Evolutionary conservation across 2,113 vertebrate species (phyloP).

Genomic region (Poeciliopsis retropinna): DNA sequence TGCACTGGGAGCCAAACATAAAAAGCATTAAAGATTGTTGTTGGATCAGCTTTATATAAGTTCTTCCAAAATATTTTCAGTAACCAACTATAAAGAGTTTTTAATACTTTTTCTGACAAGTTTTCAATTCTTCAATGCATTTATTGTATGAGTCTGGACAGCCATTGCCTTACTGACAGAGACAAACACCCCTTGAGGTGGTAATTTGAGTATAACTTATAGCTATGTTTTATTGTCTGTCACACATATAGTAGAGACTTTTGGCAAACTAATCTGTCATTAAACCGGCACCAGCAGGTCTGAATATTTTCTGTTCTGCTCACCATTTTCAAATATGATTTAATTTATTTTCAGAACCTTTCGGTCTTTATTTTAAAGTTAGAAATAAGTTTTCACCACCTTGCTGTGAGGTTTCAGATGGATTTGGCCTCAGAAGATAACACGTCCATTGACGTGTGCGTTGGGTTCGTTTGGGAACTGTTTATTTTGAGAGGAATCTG

Average conservation of each 20-base stretch:
- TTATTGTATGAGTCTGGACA: neutral
- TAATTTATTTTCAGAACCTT: slow-evolving; percentile 3
- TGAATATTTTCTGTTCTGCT: slow-evolving; percentile 38
- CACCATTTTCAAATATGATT: slow-evolving; percentile 25
- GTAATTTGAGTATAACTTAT: slow-evolving; percentile 9
- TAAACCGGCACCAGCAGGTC: slow-evolving; percentile 38
- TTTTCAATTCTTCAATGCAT: neutral
- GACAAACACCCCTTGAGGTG: neutral
- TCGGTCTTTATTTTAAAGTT: neutral
- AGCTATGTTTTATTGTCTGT: slow-evolving; percentile 20
- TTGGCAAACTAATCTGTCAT: slow-evolving; percentile 27
- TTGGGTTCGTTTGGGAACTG: neutral
- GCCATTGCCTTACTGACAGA: neutral
- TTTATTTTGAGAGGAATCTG: slow-evolving; percentile 14
- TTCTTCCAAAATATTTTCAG: neutral
- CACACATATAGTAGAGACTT: slow-evolving; percentile 14
- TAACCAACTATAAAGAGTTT: neutral
- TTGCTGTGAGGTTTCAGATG: neutral
- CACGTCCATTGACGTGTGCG: neutral
- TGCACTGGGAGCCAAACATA: no score
- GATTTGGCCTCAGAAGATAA: neutral
- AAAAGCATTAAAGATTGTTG: neutral
- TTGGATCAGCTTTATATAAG: neutral
- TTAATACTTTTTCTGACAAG: neutral
- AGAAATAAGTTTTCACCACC: neutral